Percentiles rank a stretch among this genome's conserved stretches.
Evolutionary conservation across 2,888 invertebrate species (phyloP).

Genomic region (Spatulosminthurus flaviceps): DNA sequence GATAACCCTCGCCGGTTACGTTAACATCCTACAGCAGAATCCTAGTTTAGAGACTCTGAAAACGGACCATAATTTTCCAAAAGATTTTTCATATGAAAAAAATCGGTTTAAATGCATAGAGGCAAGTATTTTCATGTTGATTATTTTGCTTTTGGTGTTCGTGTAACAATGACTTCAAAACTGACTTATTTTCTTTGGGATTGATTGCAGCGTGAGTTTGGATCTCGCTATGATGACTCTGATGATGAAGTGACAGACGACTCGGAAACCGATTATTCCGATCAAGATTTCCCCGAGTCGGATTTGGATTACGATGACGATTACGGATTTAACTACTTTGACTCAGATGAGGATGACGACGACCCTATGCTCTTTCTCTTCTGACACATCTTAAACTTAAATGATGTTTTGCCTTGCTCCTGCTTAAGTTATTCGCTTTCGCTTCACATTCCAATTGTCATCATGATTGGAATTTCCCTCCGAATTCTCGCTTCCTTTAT

Average conservation of each 20-base stretch:
- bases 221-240: neutral
- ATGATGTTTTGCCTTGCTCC: neutral
- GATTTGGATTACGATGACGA: conserved; percentile 4
- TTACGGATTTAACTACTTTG: neutral
- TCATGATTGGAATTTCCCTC: neutral
- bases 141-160: neutral
- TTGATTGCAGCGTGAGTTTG: neutral
- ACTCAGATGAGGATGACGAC: conserved; percentile 7
- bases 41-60: neutral
- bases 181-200: neutral
- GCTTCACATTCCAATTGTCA: neutral
- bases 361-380: neutral
- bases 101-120: conserved; percentile 1
- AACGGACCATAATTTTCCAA: neutral
- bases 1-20: neutral
- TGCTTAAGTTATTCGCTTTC: conserved; percentile 4
- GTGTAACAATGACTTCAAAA: neutral
- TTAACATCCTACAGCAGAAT: neutral
- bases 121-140: neutral
- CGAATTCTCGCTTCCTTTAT: neutral
- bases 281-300: neutral
- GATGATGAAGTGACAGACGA: neutral
- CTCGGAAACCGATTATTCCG: neutral
- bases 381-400: neutral
- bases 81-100: neutral